A percentile compares a stretch with the other conserved stretches of the same genome.
These are phyloP conservation scores for Xerus inauris DNA, from an alignment of 2,113 vertebrate genomes.

Conservation along the genomic window DNA sequence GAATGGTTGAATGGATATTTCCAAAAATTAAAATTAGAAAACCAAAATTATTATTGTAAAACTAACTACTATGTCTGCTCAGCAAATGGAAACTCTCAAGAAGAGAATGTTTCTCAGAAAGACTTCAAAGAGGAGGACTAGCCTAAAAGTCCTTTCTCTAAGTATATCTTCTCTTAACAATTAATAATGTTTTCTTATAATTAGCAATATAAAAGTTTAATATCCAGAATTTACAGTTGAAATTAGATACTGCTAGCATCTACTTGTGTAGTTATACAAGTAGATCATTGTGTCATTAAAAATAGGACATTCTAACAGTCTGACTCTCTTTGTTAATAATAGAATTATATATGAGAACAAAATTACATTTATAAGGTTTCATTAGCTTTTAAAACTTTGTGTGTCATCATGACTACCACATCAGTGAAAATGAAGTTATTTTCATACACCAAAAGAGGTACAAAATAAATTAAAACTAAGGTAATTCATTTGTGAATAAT, in stretches of 20 bases:
- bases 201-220: conserved; percentile 38
- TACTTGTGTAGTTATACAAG: not conserved
- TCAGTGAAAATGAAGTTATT: not conserved
- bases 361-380: not conserved
- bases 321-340: conserved; percentile 30
- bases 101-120: conserved; percentile 8
- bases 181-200: conserved; percentile 41
- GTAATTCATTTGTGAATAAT: not conserved
- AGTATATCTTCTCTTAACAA: not conserved
- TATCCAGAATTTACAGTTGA: conserved; percentile 43
- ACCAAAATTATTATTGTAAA: conserved; percentile 30
- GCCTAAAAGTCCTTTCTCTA: not conserved
- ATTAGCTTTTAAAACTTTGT: not conserved
- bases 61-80: conserved; percentile 4
- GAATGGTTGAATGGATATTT: conserved; percentile 8
- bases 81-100: conserved; percentile 22
- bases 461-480: conserved; percentile 13
- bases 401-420: not conserved
- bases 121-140: not conserved
- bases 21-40: conserved; percentile 56
- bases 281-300: conserved; percentile 45
- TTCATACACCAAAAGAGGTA: not conserved
- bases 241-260: conserved; percentile 41
- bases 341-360: not conserved
- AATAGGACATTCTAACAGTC: not conserved